Base-by-base conservation (phyloP, 2,113 vertebrate genomes). In the Sterrhoptilus dennistouni region DNA sequence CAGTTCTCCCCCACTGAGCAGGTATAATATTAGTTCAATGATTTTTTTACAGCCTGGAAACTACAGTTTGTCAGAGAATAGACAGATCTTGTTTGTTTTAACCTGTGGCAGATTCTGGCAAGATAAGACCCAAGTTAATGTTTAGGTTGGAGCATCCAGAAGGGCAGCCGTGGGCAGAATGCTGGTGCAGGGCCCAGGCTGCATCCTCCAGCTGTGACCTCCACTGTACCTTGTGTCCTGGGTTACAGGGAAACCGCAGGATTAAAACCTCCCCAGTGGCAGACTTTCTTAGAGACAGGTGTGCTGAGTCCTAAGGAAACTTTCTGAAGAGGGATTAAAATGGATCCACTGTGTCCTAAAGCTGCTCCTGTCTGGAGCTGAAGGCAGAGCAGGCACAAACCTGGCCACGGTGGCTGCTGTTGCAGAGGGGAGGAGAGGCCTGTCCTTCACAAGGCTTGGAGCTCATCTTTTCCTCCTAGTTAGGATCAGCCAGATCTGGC, bases 381-480 rank as follows among this genome's bases (percentile, higher is more conserved):
- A 47, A 60, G 54, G 22, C 52, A 31, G 28, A 70, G 40, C 0
- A 6, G 64, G 28, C 5, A 0, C 45, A 49, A 77, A 47, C 22
- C 36, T 78, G 0, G 0, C 27, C 20, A 25, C 0, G 1, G 27
- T 12, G 83, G 89, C 50, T 80, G 50, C 66, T 76, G 19, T 2
- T 54, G 44, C 28, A 76, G 59, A 49, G 36, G 5, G 9, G 7
- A 87, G 29, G 29, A 85, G 64, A 50, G 65, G 14, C 6, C 22
- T 14, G 0, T 63, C 56, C 77, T 75, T 53, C 3, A 0, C 5
- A 2, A 35, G 57, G 28, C 42, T 91, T 8, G 8, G 19, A 49
- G 36, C 33, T 72, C 65, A 57, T 47, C 35, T 83, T 84, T 91
- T 50, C 75, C 44, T 49, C 28, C 38, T 28, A 72, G 70, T 74